phyloP scores from a whole-genome alignment of 2,888 invertebrate genomes.

The Tipula confusa region DNA sequence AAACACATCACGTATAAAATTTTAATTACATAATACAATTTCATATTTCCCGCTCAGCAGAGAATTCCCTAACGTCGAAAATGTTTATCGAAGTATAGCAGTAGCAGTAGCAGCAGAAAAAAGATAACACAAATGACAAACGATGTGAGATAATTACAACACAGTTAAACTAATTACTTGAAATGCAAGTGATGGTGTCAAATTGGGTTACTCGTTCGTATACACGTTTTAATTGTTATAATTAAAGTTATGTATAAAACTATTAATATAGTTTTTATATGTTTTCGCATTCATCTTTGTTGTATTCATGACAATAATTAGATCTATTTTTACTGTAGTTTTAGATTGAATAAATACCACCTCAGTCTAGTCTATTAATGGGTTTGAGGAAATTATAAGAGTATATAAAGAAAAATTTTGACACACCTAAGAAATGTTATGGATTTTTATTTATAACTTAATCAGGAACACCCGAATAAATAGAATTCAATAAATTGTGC shows the following conservation, averaged over 20 bases:
- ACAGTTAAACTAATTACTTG: slow-evolving; percentile 3
- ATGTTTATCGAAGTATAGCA: neutral
- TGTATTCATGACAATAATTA: neutral
- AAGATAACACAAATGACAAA: neutral
- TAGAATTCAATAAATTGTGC: neutral
- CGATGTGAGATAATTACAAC: neutral
- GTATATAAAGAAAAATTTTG: neutral
- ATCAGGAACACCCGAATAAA: neutral
- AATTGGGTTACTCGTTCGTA: neutral
- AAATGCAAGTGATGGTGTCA: neutral
- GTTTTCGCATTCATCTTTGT: neutral
- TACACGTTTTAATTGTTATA: neutral
- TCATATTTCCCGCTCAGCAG: neutral
- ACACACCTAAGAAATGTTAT: neutral
- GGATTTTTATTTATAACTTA: neutral
- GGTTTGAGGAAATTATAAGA: neutral
- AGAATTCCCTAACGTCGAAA: neutral
- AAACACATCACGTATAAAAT: neutral
- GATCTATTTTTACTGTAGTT: neutral
- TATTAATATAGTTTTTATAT: neutral
- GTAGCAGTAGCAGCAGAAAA: neutral
- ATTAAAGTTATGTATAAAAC: neutral
- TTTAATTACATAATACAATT: neutral
- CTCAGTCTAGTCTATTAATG: neutral
- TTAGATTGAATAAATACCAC: neutral